Conservation (phyloP, 2,888 invertebrate species). For the Thumatha senex region DNA sequence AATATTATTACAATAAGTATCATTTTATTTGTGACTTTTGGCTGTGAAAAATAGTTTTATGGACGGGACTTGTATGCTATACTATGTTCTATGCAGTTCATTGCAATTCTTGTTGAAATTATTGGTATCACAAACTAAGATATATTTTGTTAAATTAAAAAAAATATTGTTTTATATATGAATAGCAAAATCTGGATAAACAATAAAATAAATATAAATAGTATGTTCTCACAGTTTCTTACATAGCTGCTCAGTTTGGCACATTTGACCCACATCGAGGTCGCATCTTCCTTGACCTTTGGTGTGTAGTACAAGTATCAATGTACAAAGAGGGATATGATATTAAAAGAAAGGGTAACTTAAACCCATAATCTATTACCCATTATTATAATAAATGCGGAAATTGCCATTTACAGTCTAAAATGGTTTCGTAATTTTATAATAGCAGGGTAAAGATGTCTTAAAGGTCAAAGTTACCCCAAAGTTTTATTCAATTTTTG, state of each 20-base stretch:
- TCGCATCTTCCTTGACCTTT: not conserved
- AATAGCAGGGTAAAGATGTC: no score
- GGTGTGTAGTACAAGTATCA: not conserved
- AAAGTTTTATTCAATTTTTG: not conserved
- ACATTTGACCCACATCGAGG: not conserved
- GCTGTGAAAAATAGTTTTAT: not conserved
- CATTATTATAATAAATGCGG: no score
- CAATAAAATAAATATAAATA: not conserved
- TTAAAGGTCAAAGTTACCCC: not conserved
- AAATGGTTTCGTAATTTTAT: not conserved
- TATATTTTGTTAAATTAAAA: no score
- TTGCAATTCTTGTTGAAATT: not conserved
- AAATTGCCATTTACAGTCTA: not conserved
- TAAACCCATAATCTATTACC: not conserved
- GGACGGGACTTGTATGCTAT: not conserved
- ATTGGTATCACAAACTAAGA: not conserved
- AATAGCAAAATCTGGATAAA: not conserved
- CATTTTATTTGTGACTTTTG: slow-evolving; percentile 16
- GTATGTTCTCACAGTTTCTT: not conserved
- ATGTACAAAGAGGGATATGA: not conserved
- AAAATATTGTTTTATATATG: not conserved
- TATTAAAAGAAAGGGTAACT: not conserved
- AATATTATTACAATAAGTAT: slow-evolving; percentile 30
- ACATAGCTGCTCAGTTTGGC: slow-evolving; percentile 9
- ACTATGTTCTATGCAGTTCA: not conserved